phyloP scores from a whole-genome alignment of 1,140 invertebrate genomes.

The Leptinotarsa texana region DNA sequence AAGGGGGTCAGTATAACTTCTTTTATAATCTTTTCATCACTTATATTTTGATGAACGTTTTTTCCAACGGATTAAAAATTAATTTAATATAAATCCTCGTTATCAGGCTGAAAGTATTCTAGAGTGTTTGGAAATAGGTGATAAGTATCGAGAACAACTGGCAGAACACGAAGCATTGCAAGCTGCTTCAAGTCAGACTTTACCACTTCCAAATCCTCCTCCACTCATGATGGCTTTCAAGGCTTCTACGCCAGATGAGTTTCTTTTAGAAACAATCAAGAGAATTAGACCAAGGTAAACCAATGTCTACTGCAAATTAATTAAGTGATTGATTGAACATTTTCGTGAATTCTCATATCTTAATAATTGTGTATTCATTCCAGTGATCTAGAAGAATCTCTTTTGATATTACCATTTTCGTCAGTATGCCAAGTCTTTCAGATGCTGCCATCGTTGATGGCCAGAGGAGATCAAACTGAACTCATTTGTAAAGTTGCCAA shows the following conservation, averaged over 20 bases:
- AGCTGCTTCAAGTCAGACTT: constrained; percentile 45
- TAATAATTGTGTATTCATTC: constrained; percentile 39
- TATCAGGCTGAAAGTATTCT: constrained; percentile 82
- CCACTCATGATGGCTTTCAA: constrained; percentile 80
- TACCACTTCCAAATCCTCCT: constrained; percentile 60
- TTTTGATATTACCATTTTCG: constrained; percentile 83
- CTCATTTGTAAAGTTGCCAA: constrained; percentile 73
- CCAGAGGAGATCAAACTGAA: constrained; percentile 73
- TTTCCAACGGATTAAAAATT: too few species aligned
- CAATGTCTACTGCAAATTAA: not conserved
- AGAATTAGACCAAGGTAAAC: constrained; percentile 73
- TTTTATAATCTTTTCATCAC: not conserved
- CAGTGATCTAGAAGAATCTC: constrained; percentile 88
- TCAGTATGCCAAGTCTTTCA: constrained; percentile 79
- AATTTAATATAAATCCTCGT: too few species aligned
- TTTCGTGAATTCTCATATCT: not conserved
- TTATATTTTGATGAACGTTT: too few species aligned
- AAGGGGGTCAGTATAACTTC: constrained; percentile 61
- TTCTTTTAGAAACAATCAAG: constrained; percentile 77
- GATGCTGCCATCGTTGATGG: constrained; percentile 69
- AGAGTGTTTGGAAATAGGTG: constrained; percentile 83
- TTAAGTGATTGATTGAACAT: not conserved
- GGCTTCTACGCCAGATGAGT: constrained; percentile 74
- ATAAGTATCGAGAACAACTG: constrained; percentile 66
- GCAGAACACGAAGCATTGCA: constrained; percentile 54